Conservation (phyloP, 2,888 invertebrate species). For the Agrenia bidenticulata region DNA sequence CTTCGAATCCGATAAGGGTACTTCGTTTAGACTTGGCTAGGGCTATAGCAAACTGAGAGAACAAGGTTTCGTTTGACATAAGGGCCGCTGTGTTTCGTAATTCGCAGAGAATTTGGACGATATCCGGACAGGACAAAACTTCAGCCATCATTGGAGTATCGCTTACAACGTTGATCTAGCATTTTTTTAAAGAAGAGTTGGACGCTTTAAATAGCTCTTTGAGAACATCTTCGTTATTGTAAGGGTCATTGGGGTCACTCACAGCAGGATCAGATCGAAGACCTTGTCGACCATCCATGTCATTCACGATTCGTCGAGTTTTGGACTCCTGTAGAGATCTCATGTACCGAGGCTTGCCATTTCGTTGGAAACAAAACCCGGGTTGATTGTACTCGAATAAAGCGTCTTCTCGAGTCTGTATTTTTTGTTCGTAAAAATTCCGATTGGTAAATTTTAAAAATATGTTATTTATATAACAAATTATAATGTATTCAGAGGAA, state of each 20-base stretch:
- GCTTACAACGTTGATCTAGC: conserved; percentile 40
- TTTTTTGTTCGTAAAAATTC: too few species aligned
- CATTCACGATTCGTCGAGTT: conserved; percentile 38
- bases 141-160: conserved; percentile 41
- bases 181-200: too few species aligned
- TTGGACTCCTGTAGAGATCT: conserved; percentile 40
- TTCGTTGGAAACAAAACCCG: conserved; percentile 33
- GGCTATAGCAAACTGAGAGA: conserved; percentile 33
- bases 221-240: too few species aligned
- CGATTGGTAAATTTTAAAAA: too few species aligned
- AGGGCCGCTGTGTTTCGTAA: conserved; percentile 40
- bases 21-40: conserved; percentile 22
- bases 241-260: neutral
- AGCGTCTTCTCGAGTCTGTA: conserved; percentile 23
- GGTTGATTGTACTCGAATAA: conserved; percentile 31
- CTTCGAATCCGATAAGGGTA: conserved; percentile 29
- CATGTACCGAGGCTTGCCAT: conserved; percentile 38
- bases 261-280: conserved; percentile 31
- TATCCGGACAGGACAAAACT: conserved; percentile 36
- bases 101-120: conserved; percentile 41
- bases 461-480: too few species aligned
- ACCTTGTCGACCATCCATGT: conserved; percentile 39
- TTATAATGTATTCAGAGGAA: neutral
- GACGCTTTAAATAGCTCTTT: too few species aligned
- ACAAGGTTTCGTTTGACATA: conserved; percentile 32